Evolutionary conservation across 1,140 invertebrate genomes (phyloP).

Genomic region (Heliconius himera): DNA sequence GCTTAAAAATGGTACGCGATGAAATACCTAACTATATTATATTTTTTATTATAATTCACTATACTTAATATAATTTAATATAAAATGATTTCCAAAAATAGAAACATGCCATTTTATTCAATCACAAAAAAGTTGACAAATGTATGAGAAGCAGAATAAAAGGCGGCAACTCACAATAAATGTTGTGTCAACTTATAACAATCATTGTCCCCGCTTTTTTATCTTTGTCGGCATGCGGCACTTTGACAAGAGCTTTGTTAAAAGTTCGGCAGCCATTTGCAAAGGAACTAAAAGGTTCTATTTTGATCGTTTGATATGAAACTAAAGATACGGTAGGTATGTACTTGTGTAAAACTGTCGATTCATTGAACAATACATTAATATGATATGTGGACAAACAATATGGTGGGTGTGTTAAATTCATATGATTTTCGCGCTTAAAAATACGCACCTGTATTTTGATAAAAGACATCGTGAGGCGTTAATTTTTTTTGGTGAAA

Average conservation of each 20-base stretch:
- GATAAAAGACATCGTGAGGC: background rate
- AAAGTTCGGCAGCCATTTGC: constrained; percentile 67
- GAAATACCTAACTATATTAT: background rate
- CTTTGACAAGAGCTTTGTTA: constrained; percentile 61
- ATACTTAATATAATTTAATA: background rate
- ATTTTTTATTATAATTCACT: background rate
- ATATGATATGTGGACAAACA: constrained; percentile 40
- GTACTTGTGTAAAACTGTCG: constrained; percentile 61
- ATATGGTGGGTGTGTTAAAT: constrained; percentile 23
- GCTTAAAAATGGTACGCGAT: background rate
- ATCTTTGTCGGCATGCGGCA: constrained; percentile 50
- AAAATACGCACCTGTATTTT: constrained; percentile 26
- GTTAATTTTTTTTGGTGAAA: background rate
- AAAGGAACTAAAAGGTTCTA: constrained; percentile 59
- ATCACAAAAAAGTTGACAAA: constrained; percentile 21
- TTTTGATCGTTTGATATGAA: constrained; percentile 75
- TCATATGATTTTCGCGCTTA: constrained; percentile 27
- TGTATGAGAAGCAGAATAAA: constrained; percentile 28
- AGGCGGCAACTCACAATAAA: constrained; percentile 59
- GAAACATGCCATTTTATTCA: constrained; percentile 13
- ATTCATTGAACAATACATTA: constrained; percentile 45
- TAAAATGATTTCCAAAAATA: background rate
- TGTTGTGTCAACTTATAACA: constrained; percentile 62
- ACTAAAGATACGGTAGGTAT: constrained; percentile 60
- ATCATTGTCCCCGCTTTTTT: constrained; percentile 56